Percentiles rank a stretch among this genome's conserved stretches.
phyloP scores from a whole-genome alignment of 2,888 invertebrate species.

The Tridacna crocea region DNA sequence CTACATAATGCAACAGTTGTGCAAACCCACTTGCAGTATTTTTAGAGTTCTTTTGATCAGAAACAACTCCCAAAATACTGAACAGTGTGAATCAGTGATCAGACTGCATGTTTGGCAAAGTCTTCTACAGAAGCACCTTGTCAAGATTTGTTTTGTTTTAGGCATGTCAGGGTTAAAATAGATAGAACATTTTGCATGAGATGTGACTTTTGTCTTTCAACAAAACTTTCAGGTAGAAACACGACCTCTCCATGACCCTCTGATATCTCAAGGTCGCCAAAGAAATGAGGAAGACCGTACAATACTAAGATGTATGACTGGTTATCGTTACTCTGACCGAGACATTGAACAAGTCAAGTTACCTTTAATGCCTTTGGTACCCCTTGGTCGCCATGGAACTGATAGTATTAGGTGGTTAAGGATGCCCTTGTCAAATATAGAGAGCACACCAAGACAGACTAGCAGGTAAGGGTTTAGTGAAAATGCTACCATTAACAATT shows the following conservation, averaged over 20 bases:
- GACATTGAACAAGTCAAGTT: constrained; percentile 79
- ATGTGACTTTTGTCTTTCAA: too few relatives aligned
- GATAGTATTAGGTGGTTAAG: constrained; percentile 79
- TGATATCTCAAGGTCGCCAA: constrained; percentile 76
- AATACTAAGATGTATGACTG: constrained; percentile 79
- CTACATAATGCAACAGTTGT: too few relatives aligned
- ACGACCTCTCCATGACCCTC: constrained; percentile 76
- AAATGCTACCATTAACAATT: neutral
- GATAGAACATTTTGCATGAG: too few relatives aligned
- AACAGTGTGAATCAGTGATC: too few relatives aligned
- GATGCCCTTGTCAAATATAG: constrained; percentile 82
- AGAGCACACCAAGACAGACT: constrained; percentile 77
- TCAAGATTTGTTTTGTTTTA: too few relatives aligned
- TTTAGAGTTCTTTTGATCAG: too few relatives aligned
- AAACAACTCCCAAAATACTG: too few relatives aligned
- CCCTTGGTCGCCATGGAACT: constrained; percentile 81
- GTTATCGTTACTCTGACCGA: constrained; percentile 75
- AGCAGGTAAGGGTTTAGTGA: constrained; percentile 73
- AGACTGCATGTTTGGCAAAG: too few relatives aligned
- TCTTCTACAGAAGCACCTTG: too few relatives aligned
- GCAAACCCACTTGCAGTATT: too few relatives aligned
- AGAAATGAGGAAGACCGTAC: constrained; percentile 78
- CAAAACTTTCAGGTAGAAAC: constrained; percentile 71
- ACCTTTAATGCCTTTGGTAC: constrained; percentile 80
- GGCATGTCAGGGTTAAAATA: too few relatives aligned